Percentiles rank a stretch among this genome's conserved stretches.
These are phyloP conservation scores for Rhamphomyia laevipes DNA, from an alignment of 2,888 invertebrate genomes.

Conservation along the genomic window DNA sequence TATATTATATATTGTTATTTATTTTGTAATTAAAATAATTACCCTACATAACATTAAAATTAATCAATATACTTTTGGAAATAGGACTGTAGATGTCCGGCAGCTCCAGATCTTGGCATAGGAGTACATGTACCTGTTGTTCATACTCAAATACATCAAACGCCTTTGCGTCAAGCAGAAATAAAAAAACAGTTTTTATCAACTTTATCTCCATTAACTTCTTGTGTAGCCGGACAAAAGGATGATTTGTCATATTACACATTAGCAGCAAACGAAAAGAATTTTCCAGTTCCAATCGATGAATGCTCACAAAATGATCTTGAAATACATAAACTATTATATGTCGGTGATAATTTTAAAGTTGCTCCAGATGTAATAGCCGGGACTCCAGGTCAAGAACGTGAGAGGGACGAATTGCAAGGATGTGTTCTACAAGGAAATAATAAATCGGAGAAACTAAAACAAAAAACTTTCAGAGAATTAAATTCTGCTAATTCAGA, in stretches of 20 bases:
- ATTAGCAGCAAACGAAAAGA: conserved; percentile 32
- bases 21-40: no score
- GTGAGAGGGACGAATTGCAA: conserved; percentile 55
- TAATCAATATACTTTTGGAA: background rate
- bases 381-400: conserved; percentile 45
- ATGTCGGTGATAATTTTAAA: conserved; percentile 42
- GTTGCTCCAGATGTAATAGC: conserved; percentile 69
- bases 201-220: conserved; percentile 63
- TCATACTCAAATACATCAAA: conserved; percentile 37
- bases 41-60: no score
- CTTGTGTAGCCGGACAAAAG: conserved; percentile 56
- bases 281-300: background rate
- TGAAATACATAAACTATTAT: conserved; percentile 25
- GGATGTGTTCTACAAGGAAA: conserved; percentile 79
- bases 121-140: conserved; percentile 39
- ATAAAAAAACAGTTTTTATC: conserved; percentile 67
- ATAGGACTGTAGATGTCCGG: conserved; percentile 37
- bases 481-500: conserved; percentile 36
- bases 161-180: conserved; percentile 43
- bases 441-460: conserved; percentile 67
- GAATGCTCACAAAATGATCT: background rate
- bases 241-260: conserved; percentile 48
- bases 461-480: conserved; percentile 57
- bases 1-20: background rate
- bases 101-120: conserved; percentile 46